Evolutionary conservation across 2,888 invertebrate species (phyloP).

Genomic region (Emmelina monodactyla): DNA sequence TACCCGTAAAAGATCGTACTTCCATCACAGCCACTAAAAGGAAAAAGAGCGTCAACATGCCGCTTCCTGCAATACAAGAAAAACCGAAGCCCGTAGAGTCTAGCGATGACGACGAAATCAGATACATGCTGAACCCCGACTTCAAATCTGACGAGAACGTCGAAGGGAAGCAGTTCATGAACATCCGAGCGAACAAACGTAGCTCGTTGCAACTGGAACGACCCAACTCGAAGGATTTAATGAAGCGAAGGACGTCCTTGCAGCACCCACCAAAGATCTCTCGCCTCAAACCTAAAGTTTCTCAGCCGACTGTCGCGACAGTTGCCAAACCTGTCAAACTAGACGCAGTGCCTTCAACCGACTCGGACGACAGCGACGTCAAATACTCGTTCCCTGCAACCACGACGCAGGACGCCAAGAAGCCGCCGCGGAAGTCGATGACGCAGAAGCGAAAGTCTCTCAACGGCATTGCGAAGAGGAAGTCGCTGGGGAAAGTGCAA

Average conservation of each 20-base stretch:
- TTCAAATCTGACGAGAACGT: slow-evolving; percentile 29
- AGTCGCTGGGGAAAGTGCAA: slow-evolving; percentile 33
- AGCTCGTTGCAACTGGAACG: slow-evolving; percentile 48
- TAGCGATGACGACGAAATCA: slow-evolving; percentile 48
- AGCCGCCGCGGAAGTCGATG: slow-evolving; percentile 26
- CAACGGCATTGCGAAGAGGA: slow-evolving; percentile 39
- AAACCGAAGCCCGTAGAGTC: slow-evolving; percentile 24
- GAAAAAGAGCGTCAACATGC: slow-evolving; percentile 22
- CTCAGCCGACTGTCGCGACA: slow-evolving; percentile 10
- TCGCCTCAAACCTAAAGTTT: slow-evolving; percentile 29
- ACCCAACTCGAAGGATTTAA: slow-evolving; percentile 44
- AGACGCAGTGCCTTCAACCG: slow-evolving; percentile 31
- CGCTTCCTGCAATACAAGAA: slow-evolving; percentile 18
- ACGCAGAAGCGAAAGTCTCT: slow-evolving; percentile 40
- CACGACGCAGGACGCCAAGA: slow-evolving; percentile 19
- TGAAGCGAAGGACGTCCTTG: slow-evolving; percentile 41
- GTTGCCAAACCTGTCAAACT: slow-evolving; percentile 22
- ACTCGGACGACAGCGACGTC: slow-evolving; percentile 53
- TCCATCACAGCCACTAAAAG: slow-evolving; percentile 29
- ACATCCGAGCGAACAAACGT: slow-evolving; percentile 42
- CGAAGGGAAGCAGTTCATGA: slow-evolving; percentile 40
- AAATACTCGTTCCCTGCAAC: slow-evolving; percentile 53
- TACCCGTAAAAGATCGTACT: slow-evolving; percentile 24
- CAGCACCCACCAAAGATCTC: slow-evolving; percentile 48
- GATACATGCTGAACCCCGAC: slow-evolving; percentile 55